Conservation (phyloP, 2,797 vertebrate genomes). For the Sebastes vulpes region DNA sequence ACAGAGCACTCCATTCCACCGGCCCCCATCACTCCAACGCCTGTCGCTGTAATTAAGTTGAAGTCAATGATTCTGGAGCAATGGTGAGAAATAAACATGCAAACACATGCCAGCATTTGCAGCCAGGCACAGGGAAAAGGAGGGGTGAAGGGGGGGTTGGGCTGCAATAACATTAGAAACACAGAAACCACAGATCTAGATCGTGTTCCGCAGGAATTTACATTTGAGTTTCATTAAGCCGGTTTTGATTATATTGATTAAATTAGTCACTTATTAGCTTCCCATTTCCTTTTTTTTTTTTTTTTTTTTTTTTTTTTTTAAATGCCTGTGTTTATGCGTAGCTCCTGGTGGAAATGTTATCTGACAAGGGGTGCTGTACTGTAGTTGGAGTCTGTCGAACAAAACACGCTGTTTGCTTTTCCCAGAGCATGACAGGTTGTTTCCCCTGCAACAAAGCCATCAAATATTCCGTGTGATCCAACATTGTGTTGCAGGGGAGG, state of each 20-base stretch:
- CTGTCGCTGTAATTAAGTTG: slow-evolving; percentile 99
- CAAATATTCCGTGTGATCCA: slow-evolving; percentile 87
- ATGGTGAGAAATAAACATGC: slow-evolving; percentile 99
- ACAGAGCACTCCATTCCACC: slow-evolving; percentile 95
- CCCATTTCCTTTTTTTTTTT: slow-evolving; percentile 4
- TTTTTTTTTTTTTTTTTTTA: slow-evolving; percentile 1
- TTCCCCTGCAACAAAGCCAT: slow-evolving; percentile 88
- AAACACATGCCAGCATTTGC: slow-evolving; percentile 91
- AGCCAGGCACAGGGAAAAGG: slow-evolving; percentile 62
- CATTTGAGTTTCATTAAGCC: slow-evolving; percentile 77
- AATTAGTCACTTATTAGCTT: slow-evolving; percentile 75
- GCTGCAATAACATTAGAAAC: slow-evolving; percentile 36
- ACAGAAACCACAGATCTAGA: slow-evolving; percentile 57
- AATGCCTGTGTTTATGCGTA: slow-evolving; percentile 48
- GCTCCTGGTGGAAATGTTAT: slow-evolving; percentile 83
- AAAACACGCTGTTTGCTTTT: slow-evolving; percentile 86
- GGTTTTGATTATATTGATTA: slow-evolving; percentile 78
- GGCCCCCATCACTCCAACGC: slow-evolving; percentile 96
- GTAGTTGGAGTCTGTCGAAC: slow-evolving; percentile 81
- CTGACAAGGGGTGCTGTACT: slow-evolving; percentile 79
- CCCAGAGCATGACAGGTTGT: slow-evolving; percentile 88
- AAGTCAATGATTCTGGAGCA: slow-evolving; percentile 99
- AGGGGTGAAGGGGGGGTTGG: not conserved
- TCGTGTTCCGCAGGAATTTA: slow-evolving; percentile 62
- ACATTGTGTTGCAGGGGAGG: slow-evolving; percentile 84